Evolutionary conservation across 1,140 invertebrate genomes (phyloP), one percentile per base, ranked within the genome.

Genomic region (Zaprionus capensis): DNA sequence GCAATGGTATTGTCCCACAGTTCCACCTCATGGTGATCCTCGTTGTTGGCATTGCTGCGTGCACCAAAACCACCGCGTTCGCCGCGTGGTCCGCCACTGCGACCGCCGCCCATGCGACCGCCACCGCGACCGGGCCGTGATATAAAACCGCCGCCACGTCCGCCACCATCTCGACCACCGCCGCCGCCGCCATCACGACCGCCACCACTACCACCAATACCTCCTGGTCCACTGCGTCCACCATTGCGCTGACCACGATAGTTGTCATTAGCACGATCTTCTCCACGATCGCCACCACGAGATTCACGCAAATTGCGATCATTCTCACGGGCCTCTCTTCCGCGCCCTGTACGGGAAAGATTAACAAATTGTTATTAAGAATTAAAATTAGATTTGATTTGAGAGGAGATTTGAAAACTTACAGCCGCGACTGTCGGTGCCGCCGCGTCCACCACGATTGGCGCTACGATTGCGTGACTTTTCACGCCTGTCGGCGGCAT

Each of bases 281-380:
- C 95, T 93, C 34, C 95, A 90, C 56, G 95, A 91, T 74, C 93
- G 28, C 83, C 95, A 94, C 36, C 95, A 91, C 51, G 93, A 74
- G 93, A 85, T 70, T 91, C 90, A 28, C 93, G 80, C 55, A 68
- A 74, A 61, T 92, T 93, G 70, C 92, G 91, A 68, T 93, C 92
- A 69, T 93, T 93, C 77, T 93, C 92, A 67, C 92, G 85, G 26
- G 82, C 80, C 83, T 92, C 92, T 86, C 86, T 93, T 31, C 92
- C 91, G 61, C 93, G 85, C 91, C 90, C 88, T 93, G 61, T 4
- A n/a, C 0, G 71, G 14, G 1, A 7, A 63, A 17, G 26, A 53
- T 1, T 6, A 62, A 61, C 56, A 55, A 0, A 49, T 5, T 1
- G 0, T 0, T 1, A 1, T 56, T 26, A 61, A 38, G n/a, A 20